phyloP scores from a whole-genome alignment of 2,888 invertebrate species.

The Strigamia transsilvanica region DNA sequence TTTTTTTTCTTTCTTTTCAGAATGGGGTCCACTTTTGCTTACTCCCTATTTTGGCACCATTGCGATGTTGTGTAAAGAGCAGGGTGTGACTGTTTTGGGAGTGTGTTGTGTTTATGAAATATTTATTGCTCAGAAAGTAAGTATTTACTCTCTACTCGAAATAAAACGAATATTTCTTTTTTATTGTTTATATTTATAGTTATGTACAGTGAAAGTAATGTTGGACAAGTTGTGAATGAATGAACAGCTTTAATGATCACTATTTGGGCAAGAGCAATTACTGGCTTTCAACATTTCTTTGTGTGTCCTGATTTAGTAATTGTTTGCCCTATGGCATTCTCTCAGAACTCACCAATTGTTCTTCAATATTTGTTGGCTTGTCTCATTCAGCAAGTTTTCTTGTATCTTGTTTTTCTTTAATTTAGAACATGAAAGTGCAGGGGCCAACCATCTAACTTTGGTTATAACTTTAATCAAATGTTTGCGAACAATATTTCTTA shows the following conservation, averaged over 20 bases:
- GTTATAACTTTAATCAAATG: no score
- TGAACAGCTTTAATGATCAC: slow-evolving; percentile 7
- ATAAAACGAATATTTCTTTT: background rate
- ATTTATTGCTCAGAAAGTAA: slow-evolving; percentile 88
- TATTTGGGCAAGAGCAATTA: slow-evolving; percentile 21
- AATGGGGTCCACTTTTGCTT: slow-evolving; percentile 76
- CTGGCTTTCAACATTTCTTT: slow-evolving; percentile 11
- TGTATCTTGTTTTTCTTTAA: background rate
- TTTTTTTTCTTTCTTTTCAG: slow-evolving; percentile 58
- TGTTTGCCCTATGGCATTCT: slow-evolving; percentile 6
- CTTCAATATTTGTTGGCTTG: background rate
- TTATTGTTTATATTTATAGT: background rate
- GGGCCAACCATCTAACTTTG: no score
- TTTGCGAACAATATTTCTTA: no score
- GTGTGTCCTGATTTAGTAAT: background rate
- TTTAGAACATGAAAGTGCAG: background rate
- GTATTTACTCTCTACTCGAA: slow-evolving; percentile 54
- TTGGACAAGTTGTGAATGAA: no score
- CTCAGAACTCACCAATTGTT: background rate
- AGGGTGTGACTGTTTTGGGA: slow-evolving; percentile 94
- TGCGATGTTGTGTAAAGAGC: slow-evolving; percentile 97
- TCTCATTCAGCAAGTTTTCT: background rate
- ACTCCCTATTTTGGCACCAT: slow-evolving; percentile 81
- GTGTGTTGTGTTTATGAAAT: slow-evolving; percentile 93
- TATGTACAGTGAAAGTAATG: background rate